phyloP scores from a whole-genome alignment of 2,113 vertebrate genomes.

The Amphiprion ocellaris region DNA sequence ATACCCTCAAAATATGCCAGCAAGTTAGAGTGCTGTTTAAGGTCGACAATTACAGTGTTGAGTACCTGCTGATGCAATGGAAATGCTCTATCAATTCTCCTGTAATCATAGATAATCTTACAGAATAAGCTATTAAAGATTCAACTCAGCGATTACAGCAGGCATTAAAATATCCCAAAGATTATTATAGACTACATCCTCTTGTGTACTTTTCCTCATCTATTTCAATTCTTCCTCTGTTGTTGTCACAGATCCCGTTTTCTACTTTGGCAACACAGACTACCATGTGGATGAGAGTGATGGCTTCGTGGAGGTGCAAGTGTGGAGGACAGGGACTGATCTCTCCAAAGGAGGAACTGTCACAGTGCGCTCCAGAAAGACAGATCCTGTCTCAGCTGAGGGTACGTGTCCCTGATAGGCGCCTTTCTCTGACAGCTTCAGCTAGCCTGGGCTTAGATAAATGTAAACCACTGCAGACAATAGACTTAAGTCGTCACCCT shows the following conservation, averaged over 20 bases:
- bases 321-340: conserved; percentile 94
- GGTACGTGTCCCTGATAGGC: conserved; percentile 81
- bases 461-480: conserved; percentile 54
- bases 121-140: conserved; percentile 56
- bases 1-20: conserved; percentile 49
- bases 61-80: conserved; percentile 49
- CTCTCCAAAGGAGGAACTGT: conserved; percentile 90
- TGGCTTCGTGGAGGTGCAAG: conserved; percentile 87
- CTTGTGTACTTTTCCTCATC: conserved; percentile 17
- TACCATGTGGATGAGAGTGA: conserved; percentile 93
- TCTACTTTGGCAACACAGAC: conserved; percentile 90
- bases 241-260: conserved; percentile 87
- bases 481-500: conserved; percentile 50
- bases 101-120: conserved; percentile 68
- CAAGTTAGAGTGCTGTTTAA: conserved; percentile 64
- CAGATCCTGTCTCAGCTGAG: conserved; percentile 89
- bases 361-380: conserved; percentile 92
- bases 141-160: conserved; percentile 61
- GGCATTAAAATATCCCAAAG: conserved; percentile 39
- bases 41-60: conserved; percentile 63
- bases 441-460: conserved; percentile 44
- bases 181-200: conserved; percentile 41
- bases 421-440: conserved; percentile 19
- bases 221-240: conserved; percentile 13
- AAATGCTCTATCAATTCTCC: conserved; percentile 50